Percentiles rank a stretch among this genome's conserved stretches.
Evolutionary conservation across 2,888 invertebrate species (phyloP).

Genomic region (Andrena trimmerana): DNA sequence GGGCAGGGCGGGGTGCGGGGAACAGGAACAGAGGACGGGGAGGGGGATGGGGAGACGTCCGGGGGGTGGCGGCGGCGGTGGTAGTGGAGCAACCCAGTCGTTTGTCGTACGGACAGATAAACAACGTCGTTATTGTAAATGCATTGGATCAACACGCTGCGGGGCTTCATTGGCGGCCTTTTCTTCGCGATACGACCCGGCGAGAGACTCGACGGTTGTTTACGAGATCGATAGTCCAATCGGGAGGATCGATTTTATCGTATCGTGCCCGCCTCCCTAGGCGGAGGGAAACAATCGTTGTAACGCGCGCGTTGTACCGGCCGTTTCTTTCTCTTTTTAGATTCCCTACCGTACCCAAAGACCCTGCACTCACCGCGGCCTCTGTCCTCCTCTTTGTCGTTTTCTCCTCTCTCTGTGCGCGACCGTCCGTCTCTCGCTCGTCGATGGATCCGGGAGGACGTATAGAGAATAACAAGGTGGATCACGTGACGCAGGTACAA

Average conservation of each 20-base stretch:
- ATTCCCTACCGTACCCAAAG: constrained; percentile 64
- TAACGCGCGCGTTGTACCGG: constrained; percentile 66
- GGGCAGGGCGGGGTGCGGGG: constrained; percentile 8
- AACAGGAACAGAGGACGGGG: constrained; percentile 31
- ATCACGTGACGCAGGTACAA: constrained; percentile 70
- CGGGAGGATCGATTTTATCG: constrained; percentile 73
- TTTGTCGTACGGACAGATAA: constrained; percentile 76
- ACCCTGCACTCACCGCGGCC: constrained; percentile 37
- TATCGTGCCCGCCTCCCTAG: constrained; percentile 65
- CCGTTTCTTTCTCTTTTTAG: constrained; percentile 56
- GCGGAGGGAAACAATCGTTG: constrained; percentile 73
- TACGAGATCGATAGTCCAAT: constrained; percentile 73
- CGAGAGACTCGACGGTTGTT: constrained; percentile 61
- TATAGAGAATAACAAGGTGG: constrained; percentile 72
- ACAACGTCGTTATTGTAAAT: constrained; percentile 80
- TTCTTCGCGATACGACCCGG: constrained; percentile 71
- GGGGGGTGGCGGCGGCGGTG: constrained; percentile 34
- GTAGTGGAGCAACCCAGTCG: constrained; percentile 70
- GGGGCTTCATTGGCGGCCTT: constrained; percentile 75
- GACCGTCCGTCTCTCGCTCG: constrained; percentile 42
- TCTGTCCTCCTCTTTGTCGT: constrained; percentile 30
- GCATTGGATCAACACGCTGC: constrained; percentile 76
- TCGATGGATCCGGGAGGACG: constrained; percentile 69
- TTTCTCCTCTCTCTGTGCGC: constrained; percentile 48
- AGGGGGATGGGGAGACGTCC: constrained; percentile 9